Percentiles rank a stretch among this genome's conserved stretches.
These are phyloP conservation scores for Manis crassicaudata DNA, from an alignment of 2,797 vertebrate species.

Conservation along the genomic window DNA sequence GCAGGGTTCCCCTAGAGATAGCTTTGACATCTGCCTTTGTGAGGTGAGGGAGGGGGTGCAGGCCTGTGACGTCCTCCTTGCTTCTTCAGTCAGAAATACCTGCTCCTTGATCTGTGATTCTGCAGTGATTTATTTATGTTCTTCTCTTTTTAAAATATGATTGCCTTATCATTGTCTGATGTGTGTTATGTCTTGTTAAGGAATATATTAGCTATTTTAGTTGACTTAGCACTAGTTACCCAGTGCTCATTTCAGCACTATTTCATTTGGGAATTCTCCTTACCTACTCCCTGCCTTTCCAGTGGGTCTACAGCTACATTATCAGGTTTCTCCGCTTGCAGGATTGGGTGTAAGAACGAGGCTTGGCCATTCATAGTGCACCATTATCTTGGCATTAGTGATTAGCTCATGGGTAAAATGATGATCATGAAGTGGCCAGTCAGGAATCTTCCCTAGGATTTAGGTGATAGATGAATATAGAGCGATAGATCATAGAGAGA, in stretches of 20 bases:
- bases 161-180: neutral
- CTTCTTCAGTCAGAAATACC: neutral
- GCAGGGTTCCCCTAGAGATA: neutral
- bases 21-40: neutral
- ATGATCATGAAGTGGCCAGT: neutral
- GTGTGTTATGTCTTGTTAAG: neutral
- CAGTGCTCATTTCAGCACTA: neutral
- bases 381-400: neutral
- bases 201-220: neutral
- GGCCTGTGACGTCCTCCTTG: neutral
- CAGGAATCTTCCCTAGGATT: neutral
- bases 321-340: neutral
- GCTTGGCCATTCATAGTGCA: neutral
- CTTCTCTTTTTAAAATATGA: neutral
- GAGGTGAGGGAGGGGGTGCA: neutral
- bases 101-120: neutral
- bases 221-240: neutral
- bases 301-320: neutral
- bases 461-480: no score
- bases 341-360: neutral
- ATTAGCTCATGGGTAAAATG: neutral
- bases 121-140: neutral
- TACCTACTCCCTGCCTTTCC: neutral
- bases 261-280: constrained; percentile 5
- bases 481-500: no score